Conservation (phyloP, 2,113 vertebrate species). For the Cochlearius cochlearius region DNA sequence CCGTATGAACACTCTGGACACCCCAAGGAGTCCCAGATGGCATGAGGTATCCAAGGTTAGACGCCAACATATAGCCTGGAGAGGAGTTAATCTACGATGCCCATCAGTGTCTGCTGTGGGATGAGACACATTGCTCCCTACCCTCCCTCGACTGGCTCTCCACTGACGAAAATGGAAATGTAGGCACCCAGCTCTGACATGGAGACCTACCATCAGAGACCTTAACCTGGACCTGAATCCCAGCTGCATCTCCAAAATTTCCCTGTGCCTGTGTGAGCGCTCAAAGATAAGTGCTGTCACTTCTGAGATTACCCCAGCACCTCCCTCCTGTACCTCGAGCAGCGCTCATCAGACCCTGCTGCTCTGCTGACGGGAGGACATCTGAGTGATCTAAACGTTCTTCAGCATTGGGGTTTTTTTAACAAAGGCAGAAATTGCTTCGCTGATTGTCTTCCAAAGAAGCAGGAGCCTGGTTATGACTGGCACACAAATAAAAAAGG, state of each 20-base stretch:
- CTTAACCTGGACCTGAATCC: background rate
- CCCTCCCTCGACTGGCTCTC: background rate
- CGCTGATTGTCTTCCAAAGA: background rate
- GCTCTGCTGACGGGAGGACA: background rate
- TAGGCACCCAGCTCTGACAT: background rate
- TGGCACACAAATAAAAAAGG: conserved; percentile 20
- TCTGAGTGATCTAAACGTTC: background rate
- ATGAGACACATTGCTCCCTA: background rate
- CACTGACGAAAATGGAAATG: background rate
- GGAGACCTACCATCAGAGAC: background rate
- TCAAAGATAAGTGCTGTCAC: background rate
- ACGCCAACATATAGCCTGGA: background rate
- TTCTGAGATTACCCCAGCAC: background rate
- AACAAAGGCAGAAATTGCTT: background rate
- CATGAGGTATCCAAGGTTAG: background rate
- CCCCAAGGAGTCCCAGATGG: background rate
- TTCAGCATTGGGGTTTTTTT: background rate
- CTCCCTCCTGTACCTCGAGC: background rate
- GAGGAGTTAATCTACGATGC: background rate
- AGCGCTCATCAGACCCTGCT: background rate
- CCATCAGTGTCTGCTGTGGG: background rate
- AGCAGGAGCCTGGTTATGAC: background rate
- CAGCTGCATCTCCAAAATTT: background rate
- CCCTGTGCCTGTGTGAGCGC: background rate
- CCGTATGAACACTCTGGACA: background rate